A percentile compares a stretch with the other conserved stretches of the same genome.
These are phyloP conservation scores for Ivindomyrus marchei DNA, from an alignment of 2,113 vertebrate species.

Conservation along the genomic window DNA sequence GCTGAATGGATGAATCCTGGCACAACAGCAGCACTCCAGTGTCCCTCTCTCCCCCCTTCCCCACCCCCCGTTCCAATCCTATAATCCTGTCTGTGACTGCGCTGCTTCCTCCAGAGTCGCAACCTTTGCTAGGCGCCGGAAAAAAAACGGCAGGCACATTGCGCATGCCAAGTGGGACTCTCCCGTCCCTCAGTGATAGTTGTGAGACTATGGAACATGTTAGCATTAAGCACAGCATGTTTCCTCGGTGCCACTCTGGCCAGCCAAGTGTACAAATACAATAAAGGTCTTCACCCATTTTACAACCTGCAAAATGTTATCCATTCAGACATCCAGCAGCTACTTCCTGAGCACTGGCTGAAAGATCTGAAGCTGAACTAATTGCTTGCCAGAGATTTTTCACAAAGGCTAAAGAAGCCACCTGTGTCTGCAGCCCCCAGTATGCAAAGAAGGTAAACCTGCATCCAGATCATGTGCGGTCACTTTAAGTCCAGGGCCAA, in stretches of 20 bases:
- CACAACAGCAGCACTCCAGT: conserved; percentile 50
- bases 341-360: neutral
- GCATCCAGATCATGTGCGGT: neutral
- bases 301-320: neutral
- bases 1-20: conserved; percentile 49
- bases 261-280: neutral
- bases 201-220: neutral
- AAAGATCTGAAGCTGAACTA: neutral
- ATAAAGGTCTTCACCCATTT: neutral
- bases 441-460: neutral
- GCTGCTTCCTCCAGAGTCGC: conserved; percentile 33
- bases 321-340: neutral
- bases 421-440: neutral
- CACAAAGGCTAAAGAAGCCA: neutral
- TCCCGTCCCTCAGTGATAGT: neutral
- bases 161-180: neutral
- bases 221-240: neutral
- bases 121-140: conserved; percentile 23
- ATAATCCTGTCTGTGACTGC: conserved; percentile 24
- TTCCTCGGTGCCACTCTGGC: neutral
- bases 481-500: neutral
- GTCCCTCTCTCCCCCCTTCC: conserved; percentile 41
- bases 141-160: neutral
- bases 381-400: neutral
- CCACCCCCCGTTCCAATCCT: conserved; percentile 11